Base-by-base conservation (phyloP, 1,140 invertebrate genomes). In the Caenorhabditis remanei region DNA sequence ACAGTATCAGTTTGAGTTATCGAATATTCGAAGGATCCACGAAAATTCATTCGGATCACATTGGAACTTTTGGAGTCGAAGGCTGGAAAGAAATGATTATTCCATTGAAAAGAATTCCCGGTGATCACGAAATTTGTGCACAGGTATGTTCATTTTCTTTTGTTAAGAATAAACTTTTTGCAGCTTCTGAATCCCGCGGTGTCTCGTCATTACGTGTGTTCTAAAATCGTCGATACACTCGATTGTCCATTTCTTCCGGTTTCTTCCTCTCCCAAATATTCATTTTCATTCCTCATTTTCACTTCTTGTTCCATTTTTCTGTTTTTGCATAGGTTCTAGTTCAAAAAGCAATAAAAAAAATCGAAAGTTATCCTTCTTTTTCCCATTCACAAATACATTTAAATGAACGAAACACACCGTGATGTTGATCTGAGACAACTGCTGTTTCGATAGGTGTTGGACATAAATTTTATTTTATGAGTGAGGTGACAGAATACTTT, bases 21-120 rank as follows among this genome's bases (percentile, higher is more conserved):
- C 6, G 71, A 53, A 79, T 79, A n/a, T 79, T 79, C 46, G 71
- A 79, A 79, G 71, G 71, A 50, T 79, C 71, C 13, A 79, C 71
- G 13, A 79, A 79, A 79, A 79, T 79, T 24, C 71, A 79, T 50
- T 79, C 71, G 19, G 71, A 79, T 79, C 71, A 79, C 24, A 79
- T 79, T 79, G 71, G 71, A 53, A 79, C 71, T 4, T 79, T 79
- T n/a, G 46, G 21, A 8, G 40, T 79, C 24, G 71, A 79, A 50
- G 71, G 71, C 0, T 79, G 71, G 71, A 79, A 43, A 11, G 71
- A 79, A 41, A 50, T 79, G 46, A 79, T 24, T 79, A 53, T 79
- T 24, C 71, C 71, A 11, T 79, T 79, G 71, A 79, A 79, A 50
- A n/a, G 71, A 24, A 79, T 79, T 11, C 71, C 71, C 19, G 71